Base-by-base conservation (phyloP, 2,888 invertebrate genomes). In the Aelia acuminata region DNA sequence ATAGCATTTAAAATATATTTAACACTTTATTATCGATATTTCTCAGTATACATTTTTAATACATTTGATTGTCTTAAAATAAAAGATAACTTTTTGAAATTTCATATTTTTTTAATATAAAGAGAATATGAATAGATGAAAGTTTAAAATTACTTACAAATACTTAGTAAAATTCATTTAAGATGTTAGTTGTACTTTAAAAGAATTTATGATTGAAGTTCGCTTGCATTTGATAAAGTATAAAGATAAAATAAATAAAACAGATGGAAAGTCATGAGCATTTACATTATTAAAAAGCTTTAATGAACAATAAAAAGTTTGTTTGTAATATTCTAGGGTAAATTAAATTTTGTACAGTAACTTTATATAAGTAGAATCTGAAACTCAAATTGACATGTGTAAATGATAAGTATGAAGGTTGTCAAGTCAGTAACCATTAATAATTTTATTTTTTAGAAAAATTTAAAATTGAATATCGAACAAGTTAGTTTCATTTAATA, bases 241-340 rank as follows among this genome's bases (percentile, higher is more conserved):
- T 1, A n/a, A n/a, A 57, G 15, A 43, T 43, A 26, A 26, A 57
- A 70, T 70, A 35, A 20, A 18, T 35, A 35, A 70, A 35, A 35
- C 35, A 70, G 63, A 70, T 70, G 18, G 20, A 57, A 57, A 57
- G 3, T 57, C 20, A 18, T 57, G 53, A 85, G 85, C 85, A 85
- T 85, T 85, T 85, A 85, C 39, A 85, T 85, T 39, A 39, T 85
- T 85, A 39, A 85, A 84, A 85, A 85, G 85, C 85, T 85, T 85
- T 85, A 85, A 85, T 85, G 85, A 85, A 85, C 85, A 85, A 85
- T 85, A 85, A 85, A 50, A 85, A 57, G n/a, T 53, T 85, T 39
- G 13, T 85, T 80, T 80, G 22, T 43, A 43, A 80, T 35, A 43
- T 57, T 31, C n/a, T 85, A 85, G 85, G 53, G n/a, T 85, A 53